Evolutionary conservation across 1,140 invertebrate species (phyloP), one percentile per base, ranked within the genome.

Genomic region (Mercenaria mercenaria): DNA sequence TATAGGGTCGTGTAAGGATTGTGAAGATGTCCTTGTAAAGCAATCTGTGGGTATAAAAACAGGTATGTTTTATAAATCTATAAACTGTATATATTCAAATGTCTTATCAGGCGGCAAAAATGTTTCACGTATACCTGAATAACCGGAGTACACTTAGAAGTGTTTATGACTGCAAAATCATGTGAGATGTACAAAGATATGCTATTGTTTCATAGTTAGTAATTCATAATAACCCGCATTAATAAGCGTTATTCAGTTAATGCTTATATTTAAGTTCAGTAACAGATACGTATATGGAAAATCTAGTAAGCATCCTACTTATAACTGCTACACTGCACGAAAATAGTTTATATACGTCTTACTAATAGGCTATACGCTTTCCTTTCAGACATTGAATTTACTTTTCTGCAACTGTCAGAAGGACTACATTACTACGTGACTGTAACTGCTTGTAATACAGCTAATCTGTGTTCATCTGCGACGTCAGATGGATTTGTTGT

Each of bases 401-500:
- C 59, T 10, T 64, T 90, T 26, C n/a, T 91, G n/a, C 56, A 61
- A 26, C 85, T 93, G n/a, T 64, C 82, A 18, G 80, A 77, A n/a
- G 93, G 92, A 26, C 20, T 91, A 18, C 91, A 47, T 39, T 94
- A 94, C 79, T 93, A 90, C 59, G 90, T 89, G 0, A 93, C 92
- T 15, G 90, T 94, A n/a, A 91, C 88, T 8, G 93, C 91, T 34
- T 93, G 92, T 90, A 93, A 94, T 80, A 90, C 88, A 4, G 92
- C 92, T 39, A 87, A 67, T 18, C 64, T 92, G 13, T 93, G 92
- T 91, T 85, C 85, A 1, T 83, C 81, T 29, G 80, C 50, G 15
- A 81, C 91, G 18, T 94, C 93, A 34, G 93, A 94, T 81, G 93
- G 93, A 34, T 69, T 94, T 47, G 80, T 93, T 29, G 64, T 94